These are phyloP conservation scores for Ailurus styani DNA, from an alignment of 2,113 vertebrate genomes.

Conservation along the genomic window DNA sequence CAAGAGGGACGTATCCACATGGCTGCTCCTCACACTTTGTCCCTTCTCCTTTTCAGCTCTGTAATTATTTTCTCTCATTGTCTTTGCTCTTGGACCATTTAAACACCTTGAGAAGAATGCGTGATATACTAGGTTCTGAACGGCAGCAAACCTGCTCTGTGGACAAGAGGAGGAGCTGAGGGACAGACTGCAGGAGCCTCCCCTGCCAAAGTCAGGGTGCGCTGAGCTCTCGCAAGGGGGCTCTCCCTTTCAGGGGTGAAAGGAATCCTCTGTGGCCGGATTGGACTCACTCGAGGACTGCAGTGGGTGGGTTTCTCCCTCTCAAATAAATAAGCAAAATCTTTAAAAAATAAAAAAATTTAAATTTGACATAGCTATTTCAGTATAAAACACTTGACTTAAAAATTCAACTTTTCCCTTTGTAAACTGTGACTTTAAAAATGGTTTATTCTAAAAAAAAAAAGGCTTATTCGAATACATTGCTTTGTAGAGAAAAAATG, in stretches of 20 bases:
- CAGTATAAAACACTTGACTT: slow-evolving; percentile 20
- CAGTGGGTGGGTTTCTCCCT: background rate
- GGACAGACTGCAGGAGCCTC: no score
- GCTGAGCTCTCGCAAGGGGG: background rate
- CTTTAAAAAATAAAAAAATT: background rate
- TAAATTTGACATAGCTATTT: slow-evolving; percentile 5
- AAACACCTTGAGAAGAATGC: background rate
- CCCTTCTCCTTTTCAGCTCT: background rate
- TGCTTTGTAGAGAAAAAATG: background rate
- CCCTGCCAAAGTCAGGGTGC: no score
- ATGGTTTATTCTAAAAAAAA: background rate
- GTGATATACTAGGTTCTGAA: background rate
- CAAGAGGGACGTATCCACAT: background rate
- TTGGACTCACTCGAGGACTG: fast-evolving
- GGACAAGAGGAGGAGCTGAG: background rate
- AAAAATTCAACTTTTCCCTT: background rate
- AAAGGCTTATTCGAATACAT: background rate
- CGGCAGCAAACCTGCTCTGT: background rate
- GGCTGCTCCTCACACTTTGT: background rate
- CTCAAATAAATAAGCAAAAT: background rate
- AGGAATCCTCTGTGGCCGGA: background rate
- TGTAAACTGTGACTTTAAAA: background rate
- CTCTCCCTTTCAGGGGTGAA: background rate
- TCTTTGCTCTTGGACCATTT: background rate
- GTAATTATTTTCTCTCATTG: background rate